Conservation (phyloP, 2,113 vertebrate genomes). For the Eonycteris spelaea region DNA sequence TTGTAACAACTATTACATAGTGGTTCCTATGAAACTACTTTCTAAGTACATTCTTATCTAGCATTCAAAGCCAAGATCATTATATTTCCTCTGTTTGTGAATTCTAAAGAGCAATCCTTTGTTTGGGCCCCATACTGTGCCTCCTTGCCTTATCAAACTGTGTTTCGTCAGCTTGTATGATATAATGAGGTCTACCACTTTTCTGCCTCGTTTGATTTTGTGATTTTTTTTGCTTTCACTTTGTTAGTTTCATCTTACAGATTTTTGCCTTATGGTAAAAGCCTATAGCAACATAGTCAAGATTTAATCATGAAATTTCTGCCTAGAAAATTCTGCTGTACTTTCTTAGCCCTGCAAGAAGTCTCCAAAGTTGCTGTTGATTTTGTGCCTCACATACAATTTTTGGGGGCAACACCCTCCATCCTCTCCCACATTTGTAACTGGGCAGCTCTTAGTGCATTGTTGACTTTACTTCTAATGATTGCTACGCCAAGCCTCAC, state of each 20-base stretch:
- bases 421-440: not conserved
- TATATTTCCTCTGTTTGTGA: not conserved
- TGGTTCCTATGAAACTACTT: slow-evolving; percentile 49
- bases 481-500: not conserved
- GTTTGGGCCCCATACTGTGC: not conserved
- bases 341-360: not conserved
- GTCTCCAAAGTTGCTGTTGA: not conserved
- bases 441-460: not conserved
- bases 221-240: slow-evolving; percentile 6
- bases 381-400: not conserved
- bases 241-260: not conserved
- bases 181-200: not conserved
- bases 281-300: not conserved
- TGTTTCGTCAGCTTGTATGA: not conserved
- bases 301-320: not conserved
- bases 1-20: slow-evolving; percentile 47
- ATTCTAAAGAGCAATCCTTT: not conserved
- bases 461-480: not conserved
- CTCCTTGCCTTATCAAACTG: not conserved
- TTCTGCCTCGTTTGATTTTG: not conserved
- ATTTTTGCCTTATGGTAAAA: not conserved
- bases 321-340: not conserved
- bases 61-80: not conserved
- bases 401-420: not conserved
- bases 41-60: slow-evolving; percentile 24